phyloP scores from a whole-genome alignment of 2,113 vertebrate species.

The Microcebus lehilahytsara region DNA sequence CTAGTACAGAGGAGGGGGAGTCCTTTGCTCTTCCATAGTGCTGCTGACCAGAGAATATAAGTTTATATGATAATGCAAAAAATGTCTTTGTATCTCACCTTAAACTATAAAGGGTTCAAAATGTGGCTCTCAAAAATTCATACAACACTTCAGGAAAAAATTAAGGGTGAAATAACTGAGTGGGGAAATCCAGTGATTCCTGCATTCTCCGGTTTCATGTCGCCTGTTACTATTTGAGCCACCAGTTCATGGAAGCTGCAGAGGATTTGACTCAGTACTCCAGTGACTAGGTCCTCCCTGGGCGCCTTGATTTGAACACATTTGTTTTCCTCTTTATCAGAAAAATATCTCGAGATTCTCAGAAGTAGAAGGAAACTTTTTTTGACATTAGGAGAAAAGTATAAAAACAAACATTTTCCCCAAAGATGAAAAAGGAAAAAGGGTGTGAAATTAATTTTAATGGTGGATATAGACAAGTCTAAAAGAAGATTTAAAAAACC shows the following conservation, averaged over 20 bases:
- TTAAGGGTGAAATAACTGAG: background rate
- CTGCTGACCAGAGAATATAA: background rate
- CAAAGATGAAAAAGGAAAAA: background rate
- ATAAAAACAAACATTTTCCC: constrained; percentile 28
- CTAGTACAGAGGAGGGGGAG: background rate
- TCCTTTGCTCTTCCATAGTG: background rate
- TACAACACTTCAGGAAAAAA: background rate
- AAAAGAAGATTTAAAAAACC: constrained; percentile 17
- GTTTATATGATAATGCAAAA: background rate
- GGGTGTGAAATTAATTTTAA: constrained; percentile 52
- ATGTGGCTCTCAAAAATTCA: background rate
- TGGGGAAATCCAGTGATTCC: background rate
- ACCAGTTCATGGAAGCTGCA: background rate
- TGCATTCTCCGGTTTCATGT: background rate
- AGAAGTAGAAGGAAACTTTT: constrained; percentile 36
- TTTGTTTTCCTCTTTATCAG: constrained; percentile 45
- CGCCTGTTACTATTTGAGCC: background rate
- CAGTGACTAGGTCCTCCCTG: background rate
- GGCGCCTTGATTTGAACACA: background rate
- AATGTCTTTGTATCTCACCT: background rate
- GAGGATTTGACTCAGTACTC: background rate
- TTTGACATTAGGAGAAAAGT: constrained; percentile 28
- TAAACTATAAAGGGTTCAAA: background rate
- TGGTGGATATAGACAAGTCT: background rate
- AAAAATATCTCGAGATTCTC: constrained; percentile 33